Conservation (phyloP, 2,797 vertebrate species). For the Percopsis omiscomaycus region DNA sequence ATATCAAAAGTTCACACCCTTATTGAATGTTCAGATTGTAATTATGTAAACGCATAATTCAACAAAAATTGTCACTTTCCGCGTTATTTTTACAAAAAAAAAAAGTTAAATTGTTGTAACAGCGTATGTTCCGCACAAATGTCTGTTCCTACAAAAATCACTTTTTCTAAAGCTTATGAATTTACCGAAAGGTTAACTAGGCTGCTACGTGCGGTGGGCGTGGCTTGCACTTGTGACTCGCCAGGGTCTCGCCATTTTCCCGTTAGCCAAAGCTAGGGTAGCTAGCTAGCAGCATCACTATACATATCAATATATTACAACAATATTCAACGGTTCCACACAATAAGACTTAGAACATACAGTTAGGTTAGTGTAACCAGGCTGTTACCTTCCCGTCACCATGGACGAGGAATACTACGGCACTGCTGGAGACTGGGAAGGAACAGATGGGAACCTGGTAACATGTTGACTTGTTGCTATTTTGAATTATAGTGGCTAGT, state of each 20-base stretch:
- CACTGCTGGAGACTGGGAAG: conserved; percentile 74
- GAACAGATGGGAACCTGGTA: conserved; percentile 61
- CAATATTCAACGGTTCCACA: background rate
- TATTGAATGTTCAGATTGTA: background rate
- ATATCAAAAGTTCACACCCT: background rate
- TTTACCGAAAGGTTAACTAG: no score
- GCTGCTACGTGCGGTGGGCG: conserved; percentile 19
- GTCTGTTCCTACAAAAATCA: no score
- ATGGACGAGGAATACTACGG: conserved; percentile 80
- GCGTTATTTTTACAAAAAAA: background rate
- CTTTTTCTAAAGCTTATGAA: no score
- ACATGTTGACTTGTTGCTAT: conserved; percentile 56
- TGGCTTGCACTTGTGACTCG: conserved; percentile 4
- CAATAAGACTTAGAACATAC: background rate
- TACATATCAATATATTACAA: background rate
- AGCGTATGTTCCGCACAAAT: no score
- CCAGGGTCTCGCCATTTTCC: conserved; percentile 61
- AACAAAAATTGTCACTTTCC: background rate
- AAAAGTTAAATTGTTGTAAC: no score
- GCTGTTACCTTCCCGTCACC: conserved; percentile 6
- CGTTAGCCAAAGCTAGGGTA: conserved; percentile 21
- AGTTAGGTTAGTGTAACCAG: background rate
- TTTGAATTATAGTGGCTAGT: background rate
- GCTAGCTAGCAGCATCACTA: background rate
- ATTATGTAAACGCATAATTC: background rate